These are phyloP conservation scores for Coptodon rendalli DNA, from an alignment of 2,113 vertebrate genomes.

Conservation along the genomic window DNA sequence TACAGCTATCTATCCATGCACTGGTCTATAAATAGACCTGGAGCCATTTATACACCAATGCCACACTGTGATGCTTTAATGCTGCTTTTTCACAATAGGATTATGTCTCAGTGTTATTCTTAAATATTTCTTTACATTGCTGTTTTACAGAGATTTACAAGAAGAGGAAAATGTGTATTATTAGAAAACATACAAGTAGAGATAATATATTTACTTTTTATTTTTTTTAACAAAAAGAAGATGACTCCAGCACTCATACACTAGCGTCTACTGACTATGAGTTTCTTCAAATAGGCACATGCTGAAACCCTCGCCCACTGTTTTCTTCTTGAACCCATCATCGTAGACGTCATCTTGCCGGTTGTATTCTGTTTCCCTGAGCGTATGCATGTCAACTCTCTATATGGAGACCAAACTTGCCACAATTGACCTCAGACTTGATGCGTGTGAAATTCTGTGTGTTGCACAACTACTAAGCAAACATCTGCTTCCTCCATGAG, in stretches of 20 bases:
- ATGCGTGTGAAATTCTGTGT: neutral
- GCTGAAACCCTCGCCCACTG: neutral
- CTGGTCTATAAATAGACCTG: constrained; percentile 54
- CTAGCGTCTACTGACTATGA: neutral
- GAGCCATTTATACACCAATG: constrained; percentile 50
- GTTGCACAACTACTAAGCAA: neutral
- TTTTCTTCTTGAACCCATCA: neutral
- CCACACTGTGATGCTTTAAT: constrained; percentile 13
- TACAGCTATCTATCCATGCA: constrained; percentile 17
- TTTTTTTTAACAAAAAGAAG: neutral
- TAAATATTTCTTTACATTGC: neutral
- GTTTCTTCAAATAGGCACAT: neutral
- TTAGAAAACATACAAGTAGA: neutral
- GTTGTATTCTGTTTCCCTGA: neutral
- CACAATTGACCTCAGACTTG: neutral
- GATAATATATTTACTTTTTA: neutral
- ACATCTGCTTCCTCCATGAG: neutral
- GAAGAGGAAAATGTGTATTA: neutral
- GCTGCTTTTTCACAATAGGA: neutral
- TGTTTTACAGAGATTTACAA: neutral
- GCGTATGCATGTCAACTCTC: neutral
- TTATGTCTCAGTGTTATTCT: neutral
- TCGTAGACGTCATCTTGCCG: neutral
- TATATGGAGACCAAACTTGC: neutral
- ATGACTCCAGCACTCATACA: neutral